These are phyloP conservation scores for Acrocera orbiculus DNA, from an alignment of 2,888 invertebrate species.

Conservation along the genomic window DNA sequence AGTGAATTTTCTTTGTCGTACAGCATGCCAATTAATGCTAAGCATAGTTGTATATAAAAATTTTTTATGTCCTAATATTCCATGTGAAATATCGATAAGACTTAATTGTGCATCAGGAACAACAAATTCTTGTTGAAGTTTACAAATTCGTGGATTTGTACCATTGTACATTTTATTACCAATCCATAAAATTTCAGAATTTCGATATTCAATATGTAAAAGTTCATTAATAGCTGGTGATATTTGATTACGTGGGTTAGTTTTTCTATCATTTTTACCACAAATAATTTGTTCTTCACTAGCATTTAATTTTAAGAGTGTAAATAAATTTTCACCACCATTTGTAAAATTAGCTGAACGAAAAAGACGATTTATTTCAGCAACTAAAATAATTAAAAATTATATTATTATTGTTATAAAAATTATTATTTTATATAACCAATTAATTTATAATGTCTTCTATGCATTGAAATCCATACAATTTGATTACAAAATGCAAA, in stretches of 20 bases:
- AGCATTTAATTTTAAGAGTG: constrained; percentile 14
- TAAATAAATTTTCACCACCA: constrained; percentile 13
- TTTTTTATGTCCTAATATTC: constrained; percentile 26
- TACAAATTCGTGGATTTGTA: constrained; percentile 20
- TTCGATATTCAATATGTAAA: constrained; percentile 15
- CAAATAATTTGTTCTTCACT: constrained; percentile 21
- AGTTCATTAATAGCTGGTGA: constrained; percentile 27
- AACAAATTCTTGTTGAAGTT: constrained; percentile 24
- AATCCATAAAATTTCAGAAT: constrained; percentile 26
- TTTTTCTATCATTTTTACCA: constrained; percentile 20
- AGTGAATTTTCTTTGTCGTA: constrained; percentile 19
- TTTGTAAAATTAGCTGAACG: constrained; percentile 25
- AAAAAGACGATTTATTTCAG: constrained; percentile 26
- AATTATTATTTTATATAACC: constrained; percentile 2
- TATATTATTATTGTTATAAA: neutral
- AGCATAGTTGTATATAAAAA: constrained; percentile 22
- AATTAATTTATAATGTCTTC: constrained; percentile 22
- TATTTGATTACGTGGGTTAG: constrained; percentile 23
- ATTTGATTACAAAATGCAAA: constrained; percentile 22
- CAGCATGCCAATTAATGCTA: constrained; percentile 19
- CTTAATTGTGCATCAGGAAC: constrained; percentile 23
- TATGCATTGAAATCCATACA: constrained; percentile 26
- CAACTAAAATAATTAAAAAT: constrained; percentile 12
- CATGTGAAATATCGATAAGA: constrained; percentile 22
- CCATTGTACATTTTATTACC: constrained; percentile 27